A percentile compares a stretch with the other conserved stretches of the same genome.
These are phyloP conservation scores for Leptodactylus fallax DNA, from an alignment of 2,797 vertebrate genomes.

Conservation along the genomic window DNA sequence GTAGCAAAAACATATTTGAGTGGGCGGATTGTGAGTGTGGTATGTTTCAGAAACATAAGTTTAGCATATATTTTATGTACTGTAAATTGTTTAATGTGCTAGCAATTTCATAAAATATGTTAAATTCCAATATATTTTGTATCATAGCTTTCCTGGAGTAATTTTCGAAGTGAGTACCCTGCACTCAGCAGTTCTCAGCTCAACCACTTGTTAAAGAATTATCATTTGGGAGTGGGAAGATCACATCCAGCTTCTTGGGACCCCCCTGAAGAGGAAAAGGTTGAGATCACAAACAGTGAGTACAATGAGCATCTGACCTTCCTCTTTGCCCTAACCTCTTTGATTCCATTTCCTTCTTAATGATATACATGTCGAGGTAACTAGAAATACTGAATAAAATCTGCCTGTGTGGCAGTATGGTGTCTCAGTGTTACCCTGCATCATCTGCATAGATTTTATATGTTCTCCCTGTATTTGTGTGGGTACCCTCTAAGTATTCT, in stretches of 20 bases:
- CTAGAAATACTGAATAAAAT: background rate
- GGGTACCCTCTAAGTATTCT: too few relatives aligned
- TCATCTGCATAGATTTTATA: too few relatives aligned
- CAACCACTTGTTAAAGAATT: conserved; percentile 90
- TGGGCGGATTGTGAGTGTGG: background rate
- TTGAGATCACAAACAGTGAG: conserved; percentile 71
- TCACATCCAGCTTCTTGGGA: conserved; percentile 84
- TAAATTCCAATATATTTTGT: background rate
- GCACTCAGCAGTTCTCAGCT: conserved; percentile 86
- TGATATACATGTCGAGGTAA: background rate
- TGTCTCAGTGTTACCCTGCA: too few relatives aligned
- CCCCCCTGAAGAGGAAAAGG: conserved; percentile 77
- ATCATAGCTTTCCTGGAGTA: conserved; percentile 79
- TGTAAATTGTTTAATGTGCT: background rate
- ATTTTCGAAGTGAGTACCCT: conserved; percentile 83
- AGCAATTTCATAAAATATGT: background rate
- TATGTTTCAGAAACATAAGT: background rate
- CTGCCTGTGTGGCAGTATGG: too few relatives aligned
- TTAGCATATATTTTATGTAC: background rate
- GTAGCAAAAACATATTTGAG: background rate
- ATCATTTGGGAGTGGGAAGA: conserved; percentile 87
- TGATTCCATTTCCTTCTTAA: conserved; percentile 10
- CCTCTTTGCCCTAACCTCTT: background rate
- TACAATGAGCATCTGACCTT: conserved; percentile 34
- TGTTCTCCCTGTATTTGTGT: too few relatives aligned